Percentiles rank a stretch among this genome's conserved stretches.
Conservation (phyloP, 2,113 vertebrate genomes). For the Limanda limanda region DNA sequence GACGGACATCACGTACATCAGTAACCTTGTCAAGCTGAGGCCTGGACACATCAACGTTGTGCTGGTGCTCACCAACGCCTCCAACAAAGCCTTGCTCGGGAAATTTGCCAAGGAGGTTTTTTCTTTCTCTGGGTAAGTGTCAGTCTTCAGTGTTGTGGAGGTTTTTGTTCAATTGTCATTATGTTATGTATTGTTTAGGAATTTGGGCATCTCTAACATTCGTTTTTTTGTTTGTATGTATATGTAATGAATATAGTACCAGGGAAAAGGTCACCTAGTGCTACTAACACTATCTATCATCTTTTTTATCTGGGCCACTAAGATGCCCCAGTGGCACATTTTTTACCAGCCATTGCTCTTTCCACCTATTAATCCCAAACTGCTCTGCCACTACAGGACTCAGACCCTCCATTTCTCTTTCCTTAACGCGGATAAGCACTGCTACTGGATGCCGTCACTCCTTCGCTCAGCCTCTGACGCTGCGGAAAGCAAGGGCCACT, state of each 20-base stretch:
- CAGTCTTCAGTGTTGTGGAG: neutral
- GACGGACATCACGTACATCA: slow-evolving; percentile 92
- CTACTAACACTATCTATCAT: no score
- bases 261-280: no score
- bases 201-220: neutral
- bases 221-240: neutral
- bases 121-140: slow-evolving; percentile 89
- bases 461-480: slow-evolving; percentile 84
- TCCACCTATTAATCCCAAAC: slow-evolving; percentile 1
- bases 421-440: slow-evolving; percentile 93
- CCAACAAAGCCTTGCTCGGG: slow-evolving; percentile 89
- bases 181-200: neutral
- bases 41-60: slow-evolving; percentile 94
- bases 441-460: slow-evolving; percentile 89
- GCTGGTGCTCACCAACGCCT: slow-evolving; percentile 89
- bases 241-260: neutral
- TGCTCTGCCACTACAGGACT: slow-evolving; percentile 77
- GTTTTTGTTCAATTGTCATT: neutral
- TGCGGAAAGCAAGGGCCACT: slow-evolving; percentile 55
- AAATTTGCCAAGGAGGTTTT: slow-evolving; percentile 95
- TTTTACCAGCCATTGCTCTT: neutral
- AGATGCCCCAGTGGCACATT: neutral
- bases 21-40: slow-evolving; percentile 92
- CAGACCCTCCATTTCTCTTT: slow-evolving; percentile 95
- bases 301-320: no score